Evolutionary conservation across 2,888 invertebrate genomes (phyloP).

Genomic region (Hyles lineata): DNA sequence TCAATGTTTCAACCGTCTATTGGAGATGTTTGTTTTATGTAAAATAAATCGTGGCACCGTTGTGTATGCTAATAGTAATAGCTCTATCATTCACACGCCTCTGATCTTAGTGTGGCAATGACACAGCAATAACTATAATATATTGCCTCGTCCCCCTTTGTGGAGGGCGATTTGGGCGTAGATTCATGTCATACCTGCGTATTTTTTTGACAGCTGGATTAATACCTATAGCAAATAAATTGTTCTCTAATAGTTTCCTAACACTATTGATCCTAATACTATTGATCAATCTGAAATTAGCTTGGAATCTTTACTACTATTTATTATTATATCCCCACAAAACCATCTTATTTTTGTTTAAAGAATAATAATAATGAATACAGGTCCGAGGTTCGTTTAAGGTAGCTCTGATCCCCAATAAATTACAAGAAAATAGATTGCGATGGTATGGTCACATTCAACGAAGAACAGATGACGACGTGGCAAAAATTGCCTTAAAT

Average conservation of each 20-base stretch:
- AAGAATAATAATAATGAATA: too few relatives aligned
- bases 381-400: too few relatives aligned
- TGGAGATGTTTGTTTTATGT: conserved; percentile 3
- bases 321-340: too few relatives aligned
- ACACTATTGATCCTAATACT: too few relatives aligned
- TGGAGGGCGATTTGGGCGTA: conserved; percentile 5
- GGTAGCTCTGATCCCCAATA: too few relatives aligned
- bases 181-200: conserved; percentile 12
- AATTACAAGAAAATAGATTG: too few relatives aligned
- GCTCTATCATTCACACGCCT: conserved; percentile 41
- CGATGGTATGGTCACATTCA: too few relatives aligned
- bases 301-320: too few relatives aligned
- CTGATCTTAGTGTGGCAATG: conserved; percentile 41
- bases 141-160: conserved; percentile 43
- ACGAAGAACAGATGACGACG: too few relatives aligned
- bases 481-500: too few relatives aligned
- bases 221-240: conserved; percentile 8
- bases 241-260: neutral
- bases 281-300: too few relatives aligned
- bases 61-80: neutral
- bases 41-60: conserved; percentile 9
- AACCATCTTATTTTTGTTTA: too few relatives aligned
- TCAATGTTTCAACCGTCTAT: neutral
- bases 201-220: conserved; percentile 17
- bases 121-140: conserved; percentile 56